Evolutionary conservation across 2,888 invertebrate species (phyloP).

Genomic region (Graphium colonna): DNA sequence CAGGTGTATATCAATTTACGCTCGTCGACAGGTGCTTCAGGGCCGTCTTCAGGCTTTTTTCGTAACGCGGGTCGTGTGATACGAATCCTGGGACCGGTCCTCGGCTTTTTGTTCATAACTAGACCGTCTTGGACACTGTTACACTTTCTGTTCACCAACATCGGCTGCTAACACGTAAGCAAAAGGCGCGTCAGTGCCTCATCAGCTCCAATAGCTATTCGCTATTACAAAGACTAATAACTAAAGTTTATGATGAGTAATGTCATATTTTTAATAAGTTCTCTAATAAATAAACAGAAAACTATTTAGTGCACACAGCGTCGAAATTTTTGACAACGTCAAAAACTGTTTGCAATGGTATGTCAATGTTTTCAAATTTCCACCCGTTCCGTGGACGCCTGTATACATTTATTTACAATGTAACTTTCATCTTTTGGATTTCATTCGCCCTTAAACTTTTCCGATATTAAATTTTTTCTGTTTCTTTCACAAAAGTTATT

Average conservation of each 20-base stretch:
- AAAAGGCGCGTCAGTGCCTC: conserved; percentile 1
- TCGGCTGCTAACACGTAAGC: conserved; percentile 31
- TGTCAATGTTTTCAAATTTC: conserved; percentile 12
- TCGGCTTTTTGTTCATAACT: conserved; percentile 68
- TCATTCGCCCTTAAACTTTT: too few species aligned
- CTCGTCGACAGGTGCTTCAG: conserved; percentile 40
- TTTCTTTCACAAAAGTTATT: too few species aligned
- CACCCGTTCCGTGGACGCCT: not conserved
- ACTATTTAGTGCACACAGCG: conserved; percentile 8
- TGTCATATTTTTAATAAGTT: conserved; percentile 16
- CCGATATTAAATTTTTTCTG: too few species aligned
- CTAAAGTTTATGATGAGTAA: not conserved
- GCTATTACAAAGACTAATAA: conserved; percentile 2
- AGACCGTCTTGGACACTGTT: conserved; percentile 24
- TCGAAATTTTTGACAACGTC: conserved; percentile 25
- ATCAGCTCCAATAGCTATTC: not conserved
- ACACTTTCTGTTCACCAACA: not conserved
- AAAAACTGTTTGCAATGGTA: conserved; percentile 20
- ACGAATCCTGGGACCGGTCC: conserved; percentile 64
- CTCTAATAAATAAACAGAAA: conserved; percentile 17
- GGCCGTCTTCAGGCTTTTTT: conserved; percentile 45
- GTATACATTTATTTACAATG: not conserved
- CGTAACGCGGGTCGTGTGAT: conserved; percentile 55
- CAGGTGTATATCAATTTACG: conserved; percentile 61
- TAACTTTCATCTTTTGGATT: too few species aligned